A percentile compares a stretch with the other conserved stretches of the same genome.
Evolutionary conservation across 2,888 invertebrate species (phyloP).

Genomic region (Caenorhabditis panamensis): DNA sequence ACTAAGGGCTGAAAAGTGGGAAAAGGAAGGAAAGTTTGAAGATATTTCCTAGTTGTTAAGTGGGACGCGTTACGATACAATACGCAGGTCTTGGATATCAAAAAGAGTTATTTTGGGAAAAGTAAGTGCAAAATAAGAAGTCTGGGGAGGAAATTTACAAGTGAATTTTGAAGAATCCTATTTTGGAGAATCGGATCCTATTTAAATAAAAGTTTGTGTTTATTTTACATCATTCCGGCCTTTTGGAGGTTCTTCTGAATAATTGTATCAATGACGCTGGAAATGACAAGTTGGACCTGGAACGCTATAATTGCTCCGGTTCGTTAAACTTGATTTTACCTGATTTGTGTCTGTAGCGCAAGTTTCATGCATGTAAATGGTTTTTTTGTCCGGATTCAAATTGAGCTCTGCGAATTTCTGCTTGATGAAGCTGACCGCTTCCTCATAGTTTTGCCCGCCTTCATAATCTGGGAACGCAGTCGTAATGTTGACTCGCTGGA

Average conservation of each 20-base stretch:
- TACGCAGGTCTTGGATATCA: not conserved
- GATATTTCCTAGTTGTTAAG: conserved; percentile 1
- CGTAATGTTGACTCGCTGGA: conserved; percentile 80
- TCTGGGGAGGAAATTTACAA: conserved; percentile 12
- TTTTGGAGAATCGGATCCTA: conserved; percentile 42
- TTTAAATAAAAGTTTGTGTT: not conserved
- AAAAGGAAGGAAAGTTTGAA: not conserved
- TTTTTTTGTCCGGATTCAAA: conserved; percentile 97
- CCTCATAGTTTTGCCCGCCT: conserved; percentile 96
- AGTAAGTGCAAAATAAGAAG: not conserved
- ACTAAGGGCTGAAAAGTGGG: not conserved
- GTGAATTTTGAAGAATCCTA: conserved; percentile 40
- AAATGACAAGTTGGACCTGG: conserved; percentile 80
- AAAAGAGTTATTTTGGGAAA: not conserved
- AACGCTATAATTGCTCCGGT: not conserved
- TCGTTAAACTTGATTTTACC: conserved; percentile 14
- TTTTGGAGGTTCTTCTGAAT: conserved; percentile 81
- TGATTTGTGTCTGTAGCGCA: conserved; percentile 95
- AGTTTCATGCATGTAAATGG: conserved; percentile 98
- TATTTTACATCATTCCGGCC: conserved; percentile 80
- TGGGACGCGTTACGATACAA: not conserved
- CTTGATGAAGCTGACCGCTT: conserved; percentile 99
- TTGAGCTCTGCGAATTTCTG: conserved; percentile 99
- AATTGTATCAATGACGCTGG: conserved; percentile 80
- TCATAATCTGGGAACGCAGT: conserved; percentile 81